These are phyloP conservation scores for Aplodontia rufa DNA, from an alignment of 2,113 vertebrate species.

Conservation along the genomic window DNA sequence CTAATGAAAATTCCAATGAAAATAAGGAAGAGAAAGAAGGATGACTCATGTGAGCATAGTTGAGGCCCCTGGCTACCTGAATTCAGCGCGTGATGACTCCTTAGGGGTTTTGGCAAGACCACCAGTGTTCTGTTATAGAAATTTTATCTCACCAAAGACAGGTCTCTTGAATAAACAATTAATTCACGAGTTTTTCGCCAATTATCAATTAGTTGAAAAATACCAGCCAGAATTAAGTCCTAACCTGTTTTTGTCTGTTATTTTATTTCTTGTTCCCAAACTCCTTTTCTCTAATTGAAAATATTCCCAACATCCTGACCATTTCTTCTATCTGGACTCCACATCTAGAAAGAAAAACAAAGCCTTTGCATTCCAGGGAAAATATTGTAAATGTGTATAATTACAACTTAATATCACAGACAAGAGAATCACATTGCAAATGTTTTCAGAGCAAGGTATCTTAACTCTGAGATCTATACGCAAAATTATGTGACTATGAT, in stretches of 20 bases:
- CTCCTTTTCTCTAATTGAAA: conserved; percentile 46
- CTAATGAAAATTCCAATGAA: neutral
- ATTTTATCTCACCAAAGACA: neutral
- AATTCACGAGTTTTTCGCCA: conserved; percentile 16
- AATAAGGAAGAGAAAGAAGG: neutral
- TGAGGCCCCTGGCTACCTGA: neutral
- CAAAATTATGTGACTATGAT: neutral
- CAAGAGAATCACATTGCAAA: neutral
- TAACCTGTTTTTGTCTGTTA: neutral
- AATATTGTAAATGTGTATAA: conserved; percentile 39
- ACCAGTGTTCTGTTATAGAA: neutral
- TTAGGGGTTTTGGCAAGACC: neutral
- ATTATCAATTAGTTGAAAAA: conserved; percentile 18
- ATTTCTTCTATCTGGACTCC: conserved; percentile 4
- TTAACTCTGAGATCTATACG: neutral
- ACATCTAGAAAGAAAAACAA: neutral
- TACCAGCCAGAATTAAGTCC: neutral
- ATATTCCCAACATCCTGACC: neutral
- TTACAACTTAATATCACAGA: conserved; percentile 36
- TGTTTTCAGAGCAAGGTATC: neutral
- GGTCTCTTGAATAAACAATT: conserved; percentile 39
- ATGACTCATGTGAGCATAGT: rapidly evolving
- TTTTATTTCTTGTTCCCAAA: neutral
- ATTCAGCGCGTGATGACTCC: neutral
- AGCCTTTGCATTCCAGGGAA: neutral